Conservation (phyloP, 2,113 vertebrate genomes). For the Triplophysa rosa region DNA sequence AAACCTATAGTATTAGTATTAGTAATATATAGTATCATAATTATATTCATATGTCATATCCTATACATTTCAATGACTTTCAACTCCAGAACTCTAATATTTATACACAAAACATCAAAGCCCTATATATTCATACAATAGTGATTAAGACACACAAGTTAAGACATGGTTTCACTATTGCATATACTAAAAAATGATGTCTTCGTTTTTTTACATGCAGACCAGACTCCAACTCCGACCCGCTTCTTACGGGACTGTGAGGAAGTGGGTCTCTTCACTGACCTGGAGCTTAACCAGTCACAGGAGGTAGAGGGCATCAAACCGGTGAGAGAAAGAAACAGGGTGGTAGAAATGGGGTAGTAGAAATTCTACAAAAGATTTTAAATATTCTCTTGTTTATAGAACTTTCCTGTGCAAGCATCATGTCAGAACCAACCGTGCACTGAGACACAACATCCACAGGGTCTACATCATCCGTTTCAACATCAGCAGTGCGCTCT, state of each 20-base stretch:
- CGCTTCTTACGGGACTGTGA: conserved; percentile 97
- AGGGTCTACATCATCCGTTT: conserved; percentile 60
- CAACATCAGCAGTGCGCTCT: conserved; percentile 63
- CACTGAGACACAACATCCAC: conserved; percentile 69
- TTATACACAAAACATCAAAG: background rate
- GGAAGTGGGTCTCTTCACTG: conserved; percentile 95
- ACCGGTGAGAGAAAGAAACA: conserved; percentile 74
- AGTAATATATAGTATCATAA: too few relatives aligned
- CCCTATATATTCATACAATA: too few relatives aligned
- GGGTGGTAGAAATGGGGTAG: background rate
- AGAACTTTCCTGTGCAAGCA: conserved; percentile 83
- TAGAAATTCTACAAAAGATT: background rate
- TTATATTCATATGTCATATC: background rate
- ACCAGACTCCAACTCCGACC: conserved; percentile 96
- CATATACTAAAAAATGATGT: conserved; percentile 4
- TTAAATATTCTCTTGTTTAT: conserved; percentile 62
- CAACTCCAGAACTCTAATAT: background rate
- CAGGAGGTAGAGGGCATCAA: conserved; percentile 92
- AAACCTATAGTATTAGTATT: too few relatives aligned
- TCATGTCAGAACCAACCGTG: conserved; percentile 77
- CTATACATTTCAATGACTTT: background rate
- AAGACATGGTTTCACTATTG: too few relatives aligned
- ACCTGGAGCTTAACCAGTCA: conserved; percentile 92
- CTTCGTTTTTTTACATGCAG: conserved; percentile 63
- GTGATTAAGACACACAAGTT: too few relatives aligned